Percentiles rank a stretch among this genome's conserved stretches.
These are phyloP conservation scores for Gasterosteus aculeatus DNA, from an alignment of 2,113 vertebrate species.

Conservation along the genomic window DNA sequence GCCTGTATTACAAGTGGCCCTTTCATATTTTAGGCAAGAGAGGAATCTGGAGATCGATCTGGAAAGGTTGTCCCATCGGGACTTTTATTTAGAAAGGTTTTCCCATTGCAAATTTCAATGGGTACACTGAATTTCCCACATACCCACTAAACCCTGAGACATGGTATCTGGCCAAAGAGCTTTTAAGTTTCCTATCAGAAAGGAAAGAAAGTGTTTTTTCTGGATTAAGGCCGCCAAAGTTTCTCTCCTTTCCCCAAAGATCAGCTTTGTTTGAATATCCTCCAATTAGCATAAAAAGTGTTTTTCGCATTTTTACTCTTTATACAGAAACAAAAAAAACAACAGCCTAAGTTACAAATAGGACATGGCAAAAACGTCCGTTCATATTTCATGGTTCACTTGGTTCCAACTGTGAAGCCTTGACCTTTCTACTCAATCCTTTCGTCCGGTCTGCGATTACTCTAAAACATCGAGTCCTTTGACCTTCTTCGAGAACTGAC, in stretches of 20 bases:
- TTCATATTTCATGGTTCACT: slow-evolving; percentile 47
- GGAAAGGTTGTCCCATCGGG: slow-evolving; percentile 58
- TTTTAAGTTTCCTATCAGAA: slow-evolving; percentile 55
- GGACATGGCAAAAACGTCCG: slow-evolving; percentile 52
- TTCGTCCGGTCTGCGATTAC: slow-evolving; percentile 31
- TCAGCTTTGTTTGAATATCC: slow-evolving; percentile 13
- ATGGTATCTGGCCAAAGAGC: slow-evolving; percentile 45
- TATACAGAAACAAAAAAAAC: slow-evolving; percentile 72
- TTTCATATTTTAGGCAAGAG: not conserved
- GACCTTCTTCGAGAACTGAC: slow-evolving; percentile 18
- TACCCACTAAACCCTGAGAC: slow-evolving; percentile 43
- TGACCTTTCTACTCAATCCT: slow-evolving; percentile 16
- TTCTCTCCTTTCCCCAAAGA: slow-evolving; percentile 40
- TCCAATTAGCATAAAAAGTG: slow-evolving; percentile 38
- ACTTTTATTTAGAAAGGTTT: slow-evolving; percentile 79
- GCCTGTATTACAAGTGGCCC: not conserved
- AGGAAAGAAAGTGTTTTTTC: slow-evolving; percentile 36
- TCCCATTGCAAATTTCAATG: slow-evolving; percentile 57
- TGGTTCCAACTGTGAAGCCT: slow-evolving; percentile 34
- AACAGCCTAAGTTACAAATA: slow-evolving; percentile 65
- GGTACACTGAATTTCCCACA: slow-evolving; percentile 59
- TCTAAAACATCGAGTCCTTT: slow-evolving; percentile 34
- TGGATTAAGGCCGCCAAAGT: slow-evolving; percentile 68
- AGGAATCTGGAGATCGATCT: slow-evolving; percentile 29
- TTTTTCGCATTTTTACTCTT: slow-evolving; percentile 40